A percentile compares a stretch with the other conserved stretches of the same genome.
Evolutionary conservation across 2,888 invertebrate species (phyloP).

Genomic region (Crossocerus cetratus): DNA sequence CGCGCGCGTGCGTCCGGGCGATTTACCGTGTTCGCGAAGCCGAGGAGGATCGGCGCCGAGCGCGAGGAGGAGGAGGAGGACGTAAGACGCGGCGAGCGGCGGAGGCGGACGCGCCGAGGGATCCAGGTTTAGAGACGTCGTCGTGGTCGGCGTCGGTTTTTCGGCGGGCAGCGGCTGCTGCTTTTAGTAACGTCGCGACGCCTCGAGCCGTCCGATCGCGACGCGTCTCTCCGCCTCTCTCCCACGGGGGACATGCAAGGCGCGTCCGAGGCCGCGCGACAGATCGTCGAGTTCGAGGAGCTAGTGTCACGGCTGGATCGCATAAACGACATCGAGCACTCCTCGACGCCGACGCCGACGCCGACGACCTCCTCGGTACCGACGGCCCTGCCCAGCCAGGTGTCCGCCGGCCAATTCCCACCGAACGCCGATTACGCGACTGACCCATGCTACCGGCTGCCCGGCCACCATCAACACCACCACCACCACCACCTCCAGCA

Average conservation of each 20-base stretch:
- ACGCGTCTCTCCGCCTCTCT: slow-evolving; percentile 38
- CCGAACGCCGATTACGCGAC: slow-evolving; percentile 10
- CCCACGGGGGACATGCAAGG: slow-evolving; percentile 64
- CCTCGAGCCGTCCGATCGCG: slow-evolving; percentile 59
- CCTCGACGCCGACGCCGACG: slow-evolving; percentile 22
- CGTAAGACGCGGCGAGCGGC: slow-evolving; percentile 10
- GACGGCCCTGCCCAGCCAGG: slow-evolving; percentile 21
- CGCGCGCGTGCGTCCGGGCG: slow-evolving; percentile 2
- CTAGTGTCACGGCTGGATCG: slow-evolving; percentile 73
- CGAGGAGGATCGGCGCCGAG: slow-evolving; percentile 3
- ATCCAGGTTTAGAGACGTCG: slow-evolving; percentile 46
- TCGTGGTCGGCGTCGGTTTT: slow-evolving; percentile 24
- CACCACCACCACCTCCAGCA: slow-evolving; percentile 22
- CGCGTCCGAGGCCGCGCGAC: slow-evolving; percentile 69
- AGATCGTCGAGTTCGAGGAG: slow-evolving; percentile 76
- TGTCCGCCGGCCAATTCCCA: slow-evolving; percentile 4
- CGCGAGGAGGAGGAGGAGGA: slow-evolving; percentile 4
- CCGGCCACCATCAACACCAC: slow-evolving; percentile 24
- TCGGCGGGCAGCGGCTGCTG: slow-evolving; percentile 12
- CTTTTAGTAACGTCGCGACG: slow-evolving; percentile 72
- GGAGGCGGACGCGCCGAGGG: slow-evolving; percentile 11
- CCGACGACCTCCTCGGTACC: slow-evolving; percentile 23
- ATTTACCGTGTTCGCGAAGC: not conserved
- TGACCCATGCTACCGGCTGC: slow-evolving; percentile 10
- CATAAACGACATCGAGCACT: slow-evolving; percentile 65